Evolutionary conservation across 2,888 invertebrate species (phyloP).

Genomic region (Microplitis manilae): DNA sequence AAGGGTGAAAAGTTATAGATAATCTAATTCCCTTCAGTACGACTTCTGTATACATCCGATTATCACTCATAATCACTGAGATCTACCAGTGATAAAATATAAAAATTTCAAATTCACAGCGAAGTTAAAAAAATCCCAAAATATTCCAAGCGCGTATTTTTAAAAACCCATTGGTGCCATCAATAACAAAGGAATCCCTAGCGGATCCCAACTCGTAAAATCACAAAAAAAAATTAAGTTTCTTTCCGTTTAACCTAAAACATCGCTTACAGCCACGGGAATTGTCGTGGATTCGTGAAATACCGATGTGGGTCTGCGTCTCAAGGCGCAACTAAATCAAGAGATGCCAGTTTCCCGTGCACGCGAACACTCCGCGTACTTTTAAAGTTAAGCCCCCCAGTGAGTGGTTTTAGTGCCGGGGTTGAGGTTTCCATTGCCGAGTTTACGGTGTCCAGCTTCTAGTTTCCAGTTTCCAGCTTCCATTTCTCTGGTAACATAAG

Average conservation of each 20-base stretch:
- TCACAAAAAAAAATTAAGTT: not conserved
- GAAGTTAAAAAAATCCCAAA: not conserved
- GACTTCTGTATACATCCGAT: too few species aligned
- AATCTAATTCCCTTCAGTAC: too few species aligned
- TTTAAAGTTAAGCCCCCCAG: conserved; percentile 53
- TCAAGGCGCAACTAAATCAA: conserved; percentile 61
- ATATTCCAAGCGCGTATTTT: not conserved
- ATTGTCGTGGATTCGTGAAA: conserved; percentile 23
- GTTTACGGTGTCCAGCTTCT: not conserved
- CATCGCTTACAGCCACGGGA: not conserved
- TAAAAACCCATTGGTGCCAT: not conserved
- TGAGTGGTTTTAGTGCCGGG: conserved; percentile 28
- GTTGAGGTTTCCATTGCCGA: conserved; percentile 17
- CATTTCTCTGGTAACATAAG: too few species aligned
- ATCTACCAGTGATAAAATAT: too few species aligned
- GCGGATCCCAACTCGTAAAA: not conserved
- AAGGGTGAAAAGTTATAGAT: too few species aligned
- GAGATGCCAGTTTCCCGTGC: conserved; percentile 45
- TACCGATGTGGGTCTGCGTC: conserved; percentile 5
- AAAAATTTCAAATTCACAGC: too few species aligned
- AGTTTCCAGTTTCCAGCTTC: not conserved
- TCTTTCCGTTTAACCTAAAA: not conserved
- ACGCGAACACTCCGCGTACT: conserved; percentile 54
- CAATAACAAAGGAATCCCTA: not conserved
- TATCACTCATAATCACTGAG: too few species aligned